Conservation (phyloP, 2,113 vertebrate species). For the Eleginops maclovinus region DNA sequence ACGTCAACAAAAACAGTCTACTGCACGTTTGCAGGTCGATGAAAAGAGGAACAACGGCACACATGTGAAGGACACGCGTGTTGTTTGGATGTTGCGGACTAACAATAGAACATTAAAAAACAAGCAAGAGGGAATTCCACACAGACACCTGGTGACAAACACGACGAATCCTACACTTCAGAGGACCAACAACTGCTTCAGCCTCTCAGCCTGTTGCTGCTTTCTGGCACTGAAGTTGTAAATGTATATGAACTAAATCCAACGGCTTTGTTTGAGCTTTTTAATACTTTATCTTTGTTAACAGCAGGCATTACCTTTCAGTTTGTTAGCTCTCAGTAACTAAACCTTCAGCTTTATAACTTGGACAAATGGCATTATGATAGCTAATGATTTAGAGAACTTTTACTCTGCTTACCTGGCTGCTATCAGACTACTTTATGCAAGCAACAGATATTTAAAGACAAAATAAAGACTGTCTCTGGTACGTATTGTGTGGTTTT, state of each 20-base stretch:
- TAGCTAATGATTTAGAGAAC: neutral
- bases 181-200: slow-evolving; percentile 26
- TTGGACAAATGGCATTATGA: neutral
- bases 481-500: too few species aligned
- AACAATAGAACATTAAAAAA: slow-evolving; percentile 22
- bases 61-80: slow-evolving; percentile 31
- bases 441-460: too few species aligned
- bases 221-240: slow-evolving; percentile 12
- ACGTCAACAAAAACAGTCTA: slow-evolving; percentile 62
- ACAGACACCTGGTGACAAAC: slow-evolving; percentile 37
- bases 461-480: too few species aligned
- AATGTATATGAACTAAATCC: neutral
- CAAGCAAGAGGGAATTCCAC: slow-evolving; percentile 23
- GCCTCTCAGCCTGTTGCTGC: slow-evolving; percentile 18
- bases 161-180: slow-evolving; percentile 17
- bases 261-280: neutral
- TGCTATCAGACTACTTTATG: too few species aligned
- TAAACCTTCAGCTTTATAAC: neutral
- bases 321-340: neutral
- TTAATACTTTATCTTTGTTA: neutral
- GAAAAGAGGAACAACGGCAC: slow-evolving; percentile 68
- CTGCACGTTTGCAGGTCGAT: slow-evolving; percentile 41
- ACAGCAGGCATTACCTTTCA: neutral
- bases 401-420: too few species aligned
- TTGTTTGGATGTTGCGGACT: slow-evolving; percentile 39